A percentile compares a stretch with the other conserved stretches of the same genome.
phyloP scores from a whole-genome alignment of 2,113 vertebrate species.

The Delphinapterus leucas region DNA sequence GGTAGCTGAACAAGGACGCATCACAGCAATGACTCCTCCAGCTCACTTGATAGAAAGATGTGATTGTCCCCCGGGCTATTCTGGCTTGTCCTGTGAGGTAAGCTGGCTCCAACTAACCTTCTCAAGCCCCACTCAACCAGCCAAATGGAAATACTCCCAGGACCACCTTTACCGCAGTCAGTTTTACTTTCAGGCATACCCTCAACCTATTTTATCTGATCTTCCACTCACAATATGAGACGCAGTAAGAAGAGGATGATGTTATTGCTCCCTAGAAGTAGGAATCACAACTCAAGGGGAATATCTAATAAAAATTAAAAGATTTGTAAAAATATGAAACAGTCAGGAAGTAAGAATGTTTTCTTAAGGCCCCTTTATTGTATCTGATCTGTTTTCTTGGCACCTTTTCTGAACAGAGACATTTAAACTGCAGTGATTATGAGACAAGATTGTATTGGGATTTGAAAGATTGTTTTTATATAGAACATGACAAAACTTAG shows the following conservation, averaged over 20 bases:
- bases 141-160: neutral
- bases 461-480: neutral
- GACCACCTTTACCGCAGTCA: neutral
- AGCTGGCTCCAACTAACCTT: neutral
- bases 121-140: neutral
- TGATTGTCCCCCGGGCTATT: conserved; percentile 92
- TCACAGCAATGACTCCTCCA: conserved; percentile 82
- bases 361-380: neutral
- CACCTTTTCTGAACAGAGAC: neutral
- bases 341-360: neutral
- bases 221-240: neutral
- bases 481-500: neutral
- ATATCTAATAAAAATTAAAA: conserved; percentile 10
- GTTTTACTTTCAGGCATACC: neutral
- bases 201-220: neutral
- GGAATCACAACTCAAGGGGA: neutral
- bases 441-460: neutral
- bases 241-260: neutral
- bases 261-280: neutral
- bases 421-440: conserved; percentile 6
- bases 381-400: neutral
- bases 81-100: conserved; percentile 97
- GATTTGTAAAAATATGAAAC: neutral
- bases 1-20: conserved; percentile 86
- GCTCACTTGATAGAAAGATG: conserved; percentile 93